Percentiles rank a stretch among this genome's conserved stretches.
phyloP scores from a whole-genome alignment of 1,140 invertebrate genomes.

The Hycleus cichorii region DNA sequence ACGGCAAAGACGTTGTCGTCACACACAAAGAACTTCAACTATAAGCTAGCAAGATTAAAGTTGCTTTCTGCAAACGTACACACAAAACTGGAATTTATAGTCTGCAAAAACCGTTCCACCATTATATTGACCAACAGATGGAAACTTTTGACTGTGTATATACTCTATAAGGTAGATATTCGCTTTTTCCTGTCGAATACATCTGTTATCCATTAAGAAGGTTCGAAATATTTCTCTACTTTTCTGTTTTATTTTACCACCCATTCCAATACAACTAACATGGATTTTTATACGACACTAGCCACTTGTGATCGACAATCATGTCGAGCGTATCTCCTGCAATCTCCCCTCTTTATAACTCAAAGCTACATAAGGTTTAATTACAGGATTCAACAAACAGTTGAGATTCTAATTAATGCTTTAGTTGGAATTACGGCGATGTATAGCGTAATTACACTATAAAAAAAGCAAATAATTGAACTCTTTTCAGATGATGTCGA shows the following conservation, averaged over 20 bases:
- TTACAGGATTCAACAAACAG: neutral
- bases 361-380: neutral
- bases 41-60: constrained; percentile 14
- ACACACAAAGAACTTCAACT: too few relatives aligned
- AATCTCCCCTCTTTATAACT: neutral
- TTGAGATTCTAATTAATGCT: neutral
- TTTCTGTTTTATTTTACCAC: too few relatives aligned
- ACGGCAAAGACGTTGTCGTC: too few relatives aligned
- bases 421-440: too few relatives aligned
- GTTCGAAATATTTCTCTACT: constrained; percentile 13
- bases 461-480: too few relatives aligned
- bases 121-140: constrained; percentile 17
- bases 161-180: constrained; percentile 11
- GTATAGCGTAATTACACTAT: too few relatives aligned
- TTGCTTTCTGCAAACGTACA: constrained; percentile 21
- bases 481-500: too few relatives aligned
- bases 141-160: constrained; percentile 9
- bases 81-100: constrained; percentile 22
- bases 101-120: constrained; percentile 14
- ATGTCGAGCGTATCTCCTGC: neutral
- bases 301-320: neutral
- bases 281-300: too few relatives aligned
- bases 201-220: constrained; percentile 16
- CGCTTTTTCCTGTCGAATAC: constrained; percentile 21
- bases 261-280: neutral